These are phyloP conservation scores for Tor tambroides DNA, from an alignment of 2,113 vertebrate genomes.

Conservation along the genomic window DNA sequence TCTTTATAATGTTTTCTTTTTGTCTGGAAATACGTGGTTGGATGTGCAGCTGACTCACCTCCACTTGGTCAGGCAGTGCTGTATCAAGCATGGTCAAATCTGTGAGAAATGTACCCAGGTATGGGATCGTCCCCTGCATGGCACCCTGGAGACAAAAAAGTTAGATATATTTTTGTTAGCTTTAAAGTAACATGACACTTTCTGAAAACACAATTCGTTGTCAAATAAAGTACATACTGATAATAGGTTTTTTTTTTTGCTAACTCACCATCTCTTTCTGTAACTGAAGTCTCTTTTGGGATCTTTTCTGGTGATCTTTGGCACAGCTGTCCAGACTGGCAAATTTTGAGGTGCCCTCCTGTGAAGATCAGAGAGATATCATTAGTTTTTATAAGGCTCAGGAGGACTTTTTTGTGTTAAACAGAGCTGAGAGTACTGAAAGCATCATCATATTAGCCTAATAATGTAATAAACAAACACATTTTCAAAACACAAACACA, in stretches of 20 bases:
- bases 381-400: background rate
- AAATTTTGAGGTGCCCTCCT: slow-evolving; percentile 98
- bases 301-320: slow-evolving; percentile 94
- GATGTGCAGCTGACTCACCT: slow-evolving; percentile 73
- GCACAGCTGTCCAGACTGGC: slow-evolving; percentile 89
- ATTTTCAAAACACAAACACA: background rate
- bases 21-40: background rate
- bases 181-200: background rate
- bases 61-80: slow-evolving; percentile 85
- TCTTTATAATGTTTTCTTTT: background rate
- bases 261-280: slow-evolving; percentile 89
- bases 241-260: background rate
- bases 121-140: slow-evolving; percentile 94
- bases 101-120: slow-evolving; percentile 92
- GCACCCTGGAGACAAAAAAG: slow-evolving; percentile 78
- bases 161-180: background rate
- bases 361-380: slow-evolving; percentile 38
- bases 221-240: too few relatives aligned
- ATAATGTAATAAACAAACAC: background rate
- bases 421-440: background rate
- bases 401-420: background rate
- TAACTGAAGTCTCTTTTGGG: slow-evolving; percentile 87
- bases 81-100: slow-evolving; percentile 94
- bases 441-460: background rate
- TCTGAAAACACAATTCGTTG: background rate